A percentile compares a stretch with the other conserved stretches of the same genome.
Evolutionary conservation across 2,888 invertebrate species (phyloP).

Genomic region (Euzophera pinguis): DNA sequence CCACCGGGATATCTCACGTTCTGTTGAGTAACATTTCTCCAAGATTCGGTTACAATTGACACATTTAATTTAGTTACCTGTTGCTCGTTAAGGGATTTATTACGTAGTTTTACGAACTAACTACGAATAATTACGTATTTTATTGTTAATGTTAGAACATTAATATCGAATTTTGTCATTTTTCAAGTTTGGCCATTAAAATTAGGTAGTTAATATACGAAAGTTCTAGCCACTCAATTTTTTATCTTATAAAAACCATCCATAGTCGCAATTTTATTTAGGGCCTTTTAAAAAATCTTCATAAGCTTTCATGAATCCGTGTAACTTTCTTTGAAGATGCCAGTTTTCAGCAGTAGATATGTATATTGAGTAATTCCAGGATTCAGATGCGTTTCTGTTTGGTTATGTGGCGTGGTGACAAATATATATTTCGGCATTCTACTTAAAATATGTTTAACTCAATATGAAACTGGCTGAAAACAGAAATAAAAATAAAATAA

Average conservation of each 20-base stretch:
- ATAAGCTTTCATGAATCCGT: too few relatives aligned
- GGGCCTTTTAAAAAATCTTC: too few relatives aligned
- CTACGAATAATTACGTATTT: slow-evolving; percentile 17
- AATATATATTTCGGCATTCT: too few relatives aligned
- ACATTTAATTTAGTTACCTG: slow-evolving; percentile 40
- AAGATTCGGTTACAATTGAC: slow-evolving; percentile 65
- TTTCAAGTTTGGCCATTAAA: slow-evolving; percentile 21
- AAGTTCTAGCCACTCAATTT: too few relatives aligned
- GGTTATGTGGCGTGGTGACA: too few relatives aligned
- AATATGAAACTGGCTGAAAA: not conserved
- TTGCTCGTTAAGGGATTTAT: slow-evolving; percentile 30
- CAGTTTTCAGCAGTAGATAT: too few relatives aligned
- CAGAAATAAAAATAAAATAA: not conserved
- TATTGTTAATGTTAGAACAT: slow-evolving; percentile 16
- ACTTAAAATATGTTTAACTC: too few relatives aligned
- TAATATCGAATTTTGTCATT: slow-evolving; percentile 7
- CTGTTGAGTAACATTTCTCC: slow-evolving; percentile 64
- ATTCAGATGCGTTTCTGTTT: too few relatives aligned
- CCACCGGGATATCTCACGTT: slow-evolving; percentile 76
- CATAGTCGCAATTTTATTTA: too few relatives aligned
- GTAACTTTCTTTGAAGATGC: too few relatives aligned
- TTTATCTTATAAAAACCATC: too few relatives aligned
- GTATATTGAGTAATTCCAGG: too few relatives aligned
- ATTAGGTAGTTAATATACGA: slow-evolving; percentile 25
- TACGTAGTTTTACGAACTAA: slow-evolving; percentile 16